These are phyloP conservation scores for Hippocampus mohnikei DNA, from an alignment of 2,113 vertebrate species.

Conservation along the genomic window DNA sequence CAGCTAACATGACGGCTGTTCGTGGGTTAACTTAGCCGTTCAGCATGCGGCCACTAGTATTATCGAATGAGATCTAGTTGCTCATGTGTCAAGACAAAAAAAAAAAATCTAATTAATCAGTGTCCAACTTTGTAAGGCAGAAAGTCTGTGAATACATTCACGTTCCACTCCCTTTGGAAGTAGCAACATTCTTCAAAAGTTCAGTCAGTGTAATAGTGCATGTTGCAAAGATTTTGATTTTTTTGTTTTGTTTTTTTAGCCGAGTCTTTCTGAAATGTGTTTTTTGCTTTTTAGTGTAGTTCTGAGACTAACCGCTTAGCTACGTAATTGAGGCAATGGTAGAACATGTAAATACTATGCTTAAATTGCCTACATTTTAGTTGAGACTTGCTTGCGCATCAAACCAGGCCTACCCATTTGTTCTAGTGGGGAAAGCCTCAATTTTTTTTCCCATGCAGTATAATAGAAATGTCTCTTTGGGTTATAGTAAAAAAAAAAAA, in stretches of 20 bases:
- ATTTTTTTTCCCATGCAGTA: background rate
- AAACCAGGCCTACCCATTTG: background rate
- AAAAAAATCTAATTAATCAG: conserved; percentile 1
- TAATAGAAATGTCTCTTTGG: background rate
- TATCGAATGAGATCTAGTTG: conserved; percentile 6
- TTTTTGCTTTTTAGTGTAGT: conserved; percentile 1
- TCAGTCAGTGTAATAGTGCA: conserved; percentile 31
- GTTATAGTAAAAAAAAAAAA: background rate
- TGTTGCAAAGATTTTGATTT: conserved; percentile 42
- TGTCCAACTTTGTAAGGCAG: background rate
- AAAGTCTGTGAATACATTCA: conserved; percentile 20
- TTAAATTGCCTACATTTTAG: conserved; percentile 1
- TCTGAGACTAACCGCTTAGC: background rate
- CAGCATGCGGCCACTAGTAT: conserved; percentile 31
- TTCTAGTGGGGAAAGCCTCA: background rate
- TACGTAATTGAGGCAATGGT: background rate
- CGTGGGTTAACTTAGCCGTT: conserved; percentile 24
- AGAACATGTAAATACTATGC: conserved; percentile 4
- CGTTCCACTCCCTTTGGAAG: conserved; percentile 35
- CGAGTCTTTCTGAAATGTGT: conserved; percentile 21
- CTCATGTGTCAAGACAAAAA: background rate
- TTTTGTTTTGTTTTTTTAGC: background rate
- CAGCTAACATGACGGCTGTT: conserved; percentile 72
- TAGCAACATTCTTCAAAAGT: conserved; percentile 13
- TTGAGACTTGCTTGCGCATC: background rate